Evolutionary conservation across 2,113 vertebrate genomes (phyloP).

Genomic region (Hippolais icterina): DNA sequence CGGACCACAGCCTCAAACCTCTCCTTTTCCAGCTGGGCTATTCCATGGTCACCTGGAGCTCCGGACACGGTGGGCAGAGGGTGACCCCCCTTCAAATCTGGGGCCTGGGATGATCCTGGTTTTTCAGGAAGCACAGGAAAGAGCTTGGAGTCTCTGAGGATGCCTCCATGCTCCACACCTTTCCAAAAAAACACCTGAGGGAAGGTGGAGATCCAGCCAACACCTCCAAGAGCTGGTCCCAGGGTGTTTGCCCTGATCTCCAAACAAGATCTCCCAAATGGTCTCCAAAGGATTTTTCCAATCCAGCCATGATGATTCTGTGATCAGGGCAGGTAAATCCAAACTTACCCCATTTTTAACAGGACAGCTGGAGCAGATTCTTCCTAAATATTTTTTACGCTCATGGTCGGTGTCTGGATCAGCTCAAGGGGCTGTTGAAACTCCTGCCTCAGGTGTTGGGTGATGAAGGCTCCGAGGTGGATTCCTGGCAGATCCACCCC

Average conservation of each 20-base stretch:
- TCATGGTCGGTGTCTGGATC: accelerated
- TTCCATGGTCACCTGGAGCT: not conserved
- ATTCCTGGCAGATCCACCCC: accelerated
- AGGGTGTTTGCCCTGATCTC: not conserved
- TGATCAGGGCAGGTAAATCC: not conserved
- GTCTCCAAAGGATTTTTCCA: accelerated
- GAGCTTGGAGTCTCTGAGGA: not conserved
- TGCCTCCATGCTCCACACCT: not conserved
- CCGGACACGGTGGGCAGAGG: accelerated
- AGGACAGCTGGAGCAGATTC: not conserved
- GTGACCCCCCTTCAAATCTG: not conserved
- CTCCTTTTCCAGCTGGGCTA: no score
- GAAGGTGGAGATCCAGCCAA: not conserved
- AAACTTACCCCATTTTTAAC: accelerated
- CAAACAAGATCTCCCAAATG: no score
- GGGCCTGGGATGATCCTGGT: not conserved
- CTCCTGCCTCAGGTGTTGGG: not conserved
- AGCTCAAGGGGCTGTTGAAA: not conserved
- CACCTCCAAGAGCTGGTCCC: not conserved
- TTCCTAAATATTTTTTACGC: not conserved
- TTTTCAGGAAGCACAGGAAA: not conserved
- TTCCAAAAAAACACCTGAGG: not conserved
- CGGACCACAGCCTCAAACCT: not conserved
- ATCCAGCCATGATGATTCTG: accelerated
- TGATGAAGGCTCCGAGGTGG: not conserved